Evolutionary conservation across 2,888 invertebrate genomes (phyloP), one percentile per base, ranked within the genome.

Genomic region (Laothoe populi): DNA sequence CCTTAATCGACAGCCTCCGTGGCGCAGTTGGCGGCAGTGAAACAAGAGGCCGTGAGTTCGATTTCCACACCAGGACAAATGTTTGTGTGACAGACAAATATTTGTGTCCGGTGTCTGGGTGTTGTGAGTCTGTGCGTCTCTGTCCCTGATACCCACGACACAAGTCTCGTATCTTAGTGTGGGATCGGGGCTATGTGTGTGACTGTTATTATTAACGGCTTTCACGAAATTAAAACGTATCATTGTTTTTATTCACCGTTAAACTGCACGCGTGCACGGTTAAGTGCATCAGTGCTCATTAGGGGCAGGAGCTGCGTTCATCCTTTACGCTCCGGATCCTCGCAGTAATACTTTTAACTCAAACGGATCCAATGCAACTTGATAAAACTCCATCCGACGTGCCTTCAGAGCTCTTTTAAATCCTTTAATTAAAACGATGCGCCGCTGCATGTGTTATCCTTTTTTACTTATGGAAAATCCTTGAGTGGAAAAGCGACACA

Each of bases 401-500:
- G 49, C 31, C n/a, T 53, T 53, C 24, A 48, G 48, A 48, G 24
- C 10, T 24, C 31, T 53, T 53, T 53, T 53, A 35, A 26, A 31
- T 53, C 35, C 53, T 53, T 53, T 53, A 53, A 53, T 53, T 53
- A 53, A 53, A 53, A 3, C 31, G 35, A 19, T 19, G 31, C 19
- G 31, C 53, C 35, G 53, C 31, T 35, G 19, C 53, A 53, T 19
- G 53, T 62, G n/a, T 61, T n/a, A 68, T 70, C 42, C 61, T 64
- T 44, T 70, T 61, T 16, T 62, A 63, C 66, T 5, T 40, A 35
- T 13, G 16, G 31, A 60, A 26, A 59, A 40, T 35, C 19, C 8
- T 31, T 4, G 38, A 31, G n/a, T 53, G 63, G 45, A 63, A 67
- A 60, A 68, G 67, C 38, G 67, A 71, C 35, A 21, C 35, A 4